Evolutionary conservation across 2,888 invertebrate genomes (phyloP).

Genomic region (Incurvaria masculella): DNA sequence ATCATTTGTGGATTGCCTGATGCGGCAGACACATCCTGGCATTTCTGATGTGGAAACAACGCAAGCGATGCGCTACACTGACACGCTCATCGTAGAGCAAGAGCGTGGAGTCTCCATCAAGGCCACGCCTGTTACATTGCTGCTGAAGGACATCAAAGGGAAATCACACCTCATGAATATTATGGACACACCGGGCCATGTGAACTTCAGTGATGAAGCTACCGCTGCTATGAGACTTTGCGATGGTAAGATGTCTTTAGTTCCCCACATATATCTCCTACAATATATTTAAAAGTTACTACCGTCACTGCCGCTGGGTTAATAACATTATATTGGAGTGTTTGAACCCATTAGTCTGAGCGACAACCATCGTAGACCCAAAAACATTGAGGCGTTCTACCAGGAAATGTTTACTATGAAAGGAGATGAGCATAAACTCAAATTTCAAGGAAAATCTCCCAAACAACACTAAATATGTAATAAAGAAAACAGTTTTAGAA

Average conservation of each 20-base stretch:
- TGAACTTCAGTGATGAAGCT: constrained; percentile 98
- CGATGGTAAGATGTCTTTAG: constrained; percentile 57
- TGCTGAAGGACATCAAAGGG: constrained; percentile 89
- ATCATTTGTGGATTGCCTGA: constrained; percentile 93
- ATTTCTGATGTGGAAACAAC: constrained; percentile 71
- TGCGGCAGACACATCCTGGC: constrained; percentile 96
- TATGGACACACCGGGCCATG: constrained; percentile 97
- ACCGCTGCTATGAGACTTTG: constrained; percentile 92
- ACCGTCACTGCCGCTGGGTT: too few species aligned
- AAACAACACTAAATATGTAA: too few species aligned
- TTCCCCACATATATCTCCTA: too few species aligned
- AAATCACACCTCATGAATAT: constrained; percentile 98
- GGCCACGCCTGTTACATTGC: constrained; percentile 89
- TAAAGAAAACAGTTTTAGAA: too few species aligned
- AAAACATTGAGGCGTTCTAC: background rate
- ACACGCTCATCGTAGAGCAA: constrained; percentile 95
- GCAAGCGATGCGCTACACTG: constrained; percentile 86
- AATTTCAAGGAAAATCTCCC: too few species aligned
- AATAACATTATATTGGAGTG: too few species aligned
- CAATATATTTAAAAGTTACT: too few species aligned
- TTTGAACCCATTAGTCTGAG: too few species aligned
- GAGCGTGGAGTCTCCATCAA: constrained; percentile 97
- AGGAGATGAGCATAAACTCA: too few species aligned
- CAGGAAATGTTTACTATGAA: background rate
- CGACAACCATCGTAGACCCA: background rate